Evolutionary conservation across 2,888 invertebrate genomes (phyloP), one percentile per base, ranked within the genome.

Genomic region (Habrosyne pyritoides): DNA sequence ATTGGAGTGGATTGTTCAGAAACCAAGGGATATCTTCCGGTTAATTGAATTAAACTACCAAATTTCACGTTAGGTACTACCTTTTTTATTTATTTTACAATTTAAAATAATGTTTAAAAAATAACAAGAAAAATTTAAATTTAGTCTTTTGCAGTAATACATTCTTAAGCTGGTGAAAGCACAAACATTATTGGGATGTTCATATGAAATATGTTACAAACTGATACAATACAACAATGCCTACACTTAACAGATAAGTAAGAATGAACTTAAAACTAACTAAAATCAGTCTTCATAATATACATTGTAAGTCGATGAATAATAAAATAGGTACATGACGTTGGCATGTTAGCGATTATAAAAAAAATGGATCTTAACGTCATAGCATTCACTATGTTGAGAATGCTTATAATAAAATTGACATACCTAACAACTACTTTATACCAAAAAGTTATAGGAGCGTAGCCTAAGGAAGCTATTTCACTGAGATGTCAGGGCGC

Each of bases 241-340:
- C 14, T 10, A 50, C 4, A 28, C 26, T 12, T 24, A 50, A 18
- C 14, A 50, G 4, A 21, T 51, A 33, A 14, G 18, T 36, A 21
- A 14, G 4, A 52, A 53, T 36, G 18, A 49, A 52, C 49, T 51
- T 52, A 52, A 65, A 65, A 66, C 58, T 71, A 77, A 76, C 60
- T 56, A 78, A 81, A 80, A 74, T 81, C 81, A 81, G 81, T 81
- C 81, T 81, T 79, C 62, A 71, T 62, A 69, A 68, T 56, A 46
- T 54, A 30, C 14, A 14, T 18, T 30, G 18, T n/a, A 26, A 21
- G 21, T 42, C n/a, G 42, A 18, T 42, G 42, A 42, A 42, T 24
- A 7, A 24, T 24, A n/a, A n/a, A n/a, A n/a, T 33, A 6, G 33
- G 18, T 7, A 42, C 42, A 42, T 8, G 18, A 42, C n/a, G 42